Base-by-base conservation (phyloP, 2,797 vertebrate species). In the Fringilla coelebs region DNA sequence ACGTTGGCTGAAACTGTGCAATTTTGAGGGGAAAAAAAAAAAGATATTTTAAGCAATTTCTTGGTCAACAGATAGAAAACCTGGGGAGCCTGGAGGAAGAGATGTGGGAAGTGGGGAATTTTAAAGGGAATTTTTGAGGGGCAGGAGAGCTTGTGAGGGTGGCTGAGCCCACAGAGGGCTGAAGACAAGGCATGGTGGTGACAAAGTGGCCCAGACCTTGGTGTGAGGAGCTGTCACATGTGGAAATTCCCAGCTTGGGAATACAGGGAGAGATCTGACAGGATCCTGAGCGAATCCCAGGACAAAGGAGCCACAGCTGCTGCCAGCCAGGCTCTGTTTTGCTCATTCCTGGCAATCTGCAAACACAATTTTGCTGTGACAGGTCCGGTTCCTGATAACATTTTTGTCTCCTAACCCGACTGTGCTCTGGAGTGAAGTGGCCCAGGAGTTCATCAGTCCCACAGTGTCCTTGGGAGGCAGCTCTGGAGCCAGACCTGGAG, bases 221-320 rank as follows among this genome's bases (percentile, higher is more conserved):
- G 17, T 34, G 13, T 0, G 0, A 72, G 54, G 41, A 46, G 21
- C n/a, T 81, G 55, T 18, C 60, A 38, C 28, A 17, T 0, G 1
- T 43, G 24, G 4, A 65, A 60, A 32, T 34, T 25, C 57, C 38
- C 46, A 54, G 25, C 3, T 5, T 24, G 20, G 46, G 67, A 26
- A 34, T 12, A 0, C 32, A 29, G 45, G 36, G 31, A 43, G 40
- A 77, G 65, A 26, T 46, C 48, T 51, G 38, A 79, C 52, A 25
- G 2, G 22, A 34, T 25, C 71, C 79, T 32, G 45, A 63, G 61
- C n/a, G 55, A 63, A 70, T 11, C 26, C 29, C 16, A 19, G 46
- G 62, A 6, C 0, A 1, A 65, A 79, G 86, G 51, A 95, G 61
- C 68, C 85, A 24, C 83, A 85, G 90, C 65, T 91, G 92, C 88